Conservation (phyloP, 2,888 invertebrate species). For the Drosophila yooni region DNA sequence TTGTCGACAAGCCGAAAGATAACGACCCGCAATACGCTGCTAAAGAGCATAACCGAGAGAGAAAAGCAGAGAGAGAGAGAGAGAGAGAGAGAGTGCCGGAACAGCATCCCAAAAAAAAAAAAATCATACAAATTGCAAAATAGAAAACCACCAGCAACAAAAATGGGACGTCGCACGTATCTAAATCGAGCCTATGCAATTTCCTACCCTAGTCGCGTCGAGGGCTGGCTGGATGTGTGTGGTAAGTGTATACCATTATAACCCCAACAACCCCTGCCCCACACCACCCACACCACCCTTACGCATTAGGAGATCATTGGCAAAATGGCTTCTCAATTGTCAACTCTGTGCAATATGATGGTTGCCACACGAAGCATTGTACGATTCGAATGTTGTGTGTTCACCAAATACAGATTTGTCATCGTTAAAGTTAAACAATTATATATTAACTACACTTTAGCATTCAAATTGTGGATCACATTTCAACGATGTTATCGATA, state of each 20-base stretch:
- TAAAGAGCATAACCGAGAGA: conserved; percentile 27
- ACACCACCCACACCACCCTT: background rate
- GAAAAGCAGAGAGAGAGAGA: background rate
- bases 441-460: background rate
- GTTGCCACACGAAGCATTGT: background rate
- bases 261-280: too few relatives aligned
- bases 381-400: background rate
- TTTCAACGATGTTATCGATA: background rate
- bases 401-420: background rate
- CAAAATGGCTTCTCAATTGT: background rate
- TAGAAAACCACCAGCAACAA: conserved; percentile 38
- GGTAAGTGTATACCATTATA: conserved; percentile 77
- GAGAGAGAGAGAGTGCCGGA: conserved; percentile 14
- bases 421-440: background rate
- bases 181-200: conserved; percentile 84
- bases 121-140: conserved; percentile 1
- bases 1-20: conserved; percentile 63
- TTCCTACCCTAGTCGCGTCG: conserved; percentile 85
- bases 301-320: background rate
- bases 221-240: conserved; percentile 85
- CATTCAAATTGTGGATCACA: background rate
- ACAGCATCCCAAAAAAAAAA: conserved; percentile 55
- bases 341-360: background rate
- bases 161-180: conserved; percentile 84
- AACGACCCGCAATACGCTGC: conserved; percentile 40